Evolutionary conservation across 2,888 invertebrate genomes (phyloP), one percentile per base, ranked within the genome.

Genomic region (Eucera pruinosa): DNA sequence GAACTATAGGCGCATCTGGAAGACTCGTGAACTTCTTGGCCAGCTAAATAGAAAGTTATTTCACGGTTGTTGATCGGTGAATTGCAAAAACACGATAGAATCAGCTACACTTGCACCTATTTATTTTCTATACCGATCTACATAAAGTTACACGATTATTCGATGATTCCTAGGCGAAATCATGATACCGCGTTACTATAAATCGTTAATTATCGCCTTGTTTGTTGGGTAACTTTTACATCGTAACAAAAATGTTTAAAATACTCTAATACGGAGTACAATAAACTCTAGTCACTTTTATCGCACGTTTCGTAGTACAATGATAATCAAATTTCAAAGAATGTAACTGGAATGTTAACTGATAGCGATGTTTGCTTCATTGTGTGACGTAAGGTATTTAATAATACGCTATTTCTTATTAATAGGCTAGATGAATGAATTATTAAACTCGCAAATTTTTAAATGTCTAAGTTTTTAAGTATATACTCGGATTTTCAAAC

Each of bases 41-140:
- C 47, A 55, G 55, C 66, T 55, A 20, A 47, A 65, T 70, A 67
- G 71, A 71, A 71, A 71, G 67, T 71, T 67, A 67, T 57, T 71
- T 41, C 57, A 67, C 57, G 57, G 50, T 71, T 43, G 41, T 27
- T 50, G 43, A 43, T 33, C 50, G 18, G 23, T 23, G 1, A 9
- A 39, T 6, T 5, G n/a, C n/a, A 43, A 43, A 39, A 39, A 15
- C 13, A 39, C 4, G 13, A 55, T 55, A 2, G 11, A 55, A n/a
- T 15, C 9, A 30, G 15, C 15, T 11, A 18, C 13, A 9, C 15
- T 18, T 18, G 20, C 15, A 47, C 2, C 20, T 33, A 4, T 3
- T 41, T 18, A 47, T 30, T 60, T 30, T 60, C 13, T 30, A 15
- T 5, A 15, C 2, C 18, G 6, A 60, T 33, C 7, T 11, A 23